Percentiles rank a stretch among this genome's conserved stretches.
These are phyloP conservation scores for Rhorus exstirpatorius DNA, from an alignment of 2,888 invertebrate genomes.

Conservation along the genomic window DNA sequence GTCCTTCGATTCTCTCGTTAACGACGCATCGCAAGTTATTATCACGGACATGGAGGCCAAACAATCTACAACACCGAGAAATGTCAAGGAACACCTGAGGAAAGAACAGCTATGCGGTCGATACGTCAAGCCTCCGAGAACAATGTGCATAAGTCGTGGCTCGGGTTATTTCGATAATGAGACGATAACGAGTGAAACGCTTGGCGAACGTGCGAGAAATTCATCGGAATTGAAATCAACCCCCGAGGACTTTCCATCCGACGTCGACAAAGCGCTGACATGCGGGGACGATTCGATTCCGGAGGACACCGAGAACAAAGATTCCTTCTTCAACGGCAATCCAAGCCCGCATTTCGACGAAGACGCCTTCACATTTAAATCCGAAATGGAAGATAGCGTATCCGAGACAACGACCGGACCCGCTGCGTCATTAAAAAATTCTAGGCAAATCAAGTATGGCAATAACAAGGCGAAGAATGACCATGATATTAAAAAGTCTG, in stretches of 20 bases:
- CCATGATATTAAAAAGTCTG: conserved; percentile 93
- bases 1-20: conserved; percentile 75
- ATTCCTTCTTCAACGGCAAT: conserved; percentile 82
- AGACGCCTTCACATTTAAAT: conserved; percentile 82
- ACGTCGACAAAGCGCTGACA: conserved; percentile 70
- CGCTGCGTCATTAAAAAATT: conserved; percentile 78
- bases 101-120: conserved; percentile 73
- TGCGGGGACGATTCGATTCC: conserved; percentile 76
- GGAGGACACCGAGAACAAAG: conserved; percentile 78
- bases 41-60: conserved; percentile 75
- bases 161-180: conserved; percentile 88
- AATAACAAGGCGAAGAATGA: conserved; percentile 86
- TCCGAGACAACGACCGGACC: conserved; percentile 78
- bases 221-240: conserved; percentile 81
- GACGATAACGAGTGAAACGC: conserved; percentile 86
- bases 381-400: conserved; percentile 83
- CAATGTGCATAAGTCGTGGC: conserved; percentile 66
- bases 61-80: conserved; percentile 77
- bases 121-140: conserved; percentile 27
- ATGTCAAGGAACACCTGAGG: conserved; percentile 76
- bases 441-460: conserved; percentile 85
- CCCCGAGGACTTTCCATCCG: conserved; percentile 80
- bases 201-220: conserved; percentile 75
- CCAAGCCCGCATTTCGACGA: conserved; percentile 76
- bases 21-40: conserved; percentile 76